These are phyloP conservation scores for Microtus ochrogaster DNA, from an alignment of 2,113 vertebrate species.

Conservation along the genomic window DNA sequence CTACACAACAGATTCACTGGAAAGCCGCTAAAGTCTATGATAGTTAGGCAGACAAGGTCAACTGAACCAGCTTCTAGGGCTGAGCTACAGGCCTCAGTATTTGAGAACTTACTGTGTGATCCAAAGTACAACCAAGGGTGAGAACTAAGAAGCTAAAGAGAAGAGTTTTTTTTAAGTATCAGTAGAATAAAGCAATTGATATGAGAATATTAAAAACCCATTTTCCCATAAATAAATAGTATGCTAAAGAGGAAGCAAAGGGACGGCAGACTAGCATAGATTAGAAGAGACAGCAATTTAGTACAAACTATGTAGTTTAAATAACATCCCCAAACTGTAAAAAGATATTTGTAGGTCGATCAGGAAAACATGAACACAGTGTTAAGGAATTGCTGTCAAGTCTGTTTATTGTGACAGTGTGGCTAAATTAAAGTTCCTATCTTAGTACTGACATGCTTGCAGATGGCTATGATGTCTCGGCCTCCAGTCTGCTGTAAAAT, in stretches of 20 bases:
- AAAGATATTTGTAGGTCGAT: background rate
- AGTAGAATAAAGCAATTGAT: background rate
- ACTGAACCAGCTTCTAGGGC: background rate
- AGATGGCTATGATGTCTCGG: background rate
- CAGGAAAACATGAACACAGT: background rate
- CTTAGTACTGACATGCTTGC: background rate
- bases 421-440: background rate
- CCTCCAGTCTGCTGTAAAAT: background rate
- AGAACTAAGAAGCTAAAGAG: background rate
- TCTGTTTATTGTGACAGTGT: background rate
- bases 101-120: background rate
- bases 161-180: background rate
- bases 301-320: background rate
- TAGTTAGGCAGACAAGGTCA: background rate
- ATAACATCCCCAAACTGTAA: background rate
- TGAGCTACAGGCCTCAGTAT: background rate
- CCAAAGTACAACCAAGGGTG: background rate
- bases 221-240: constrained; percentile 1
- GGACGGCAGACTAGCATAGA: background rate
- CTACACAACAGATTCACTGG: background rate
- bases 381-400: background rate
- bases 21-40: background rate
- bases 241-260: background rate
- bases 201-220: background rate
- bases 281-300: background rate